phyloP scores from a whole-genome alignment of 2,113 vertebrate genomes.

The Dipodomys ordii region DNA sequence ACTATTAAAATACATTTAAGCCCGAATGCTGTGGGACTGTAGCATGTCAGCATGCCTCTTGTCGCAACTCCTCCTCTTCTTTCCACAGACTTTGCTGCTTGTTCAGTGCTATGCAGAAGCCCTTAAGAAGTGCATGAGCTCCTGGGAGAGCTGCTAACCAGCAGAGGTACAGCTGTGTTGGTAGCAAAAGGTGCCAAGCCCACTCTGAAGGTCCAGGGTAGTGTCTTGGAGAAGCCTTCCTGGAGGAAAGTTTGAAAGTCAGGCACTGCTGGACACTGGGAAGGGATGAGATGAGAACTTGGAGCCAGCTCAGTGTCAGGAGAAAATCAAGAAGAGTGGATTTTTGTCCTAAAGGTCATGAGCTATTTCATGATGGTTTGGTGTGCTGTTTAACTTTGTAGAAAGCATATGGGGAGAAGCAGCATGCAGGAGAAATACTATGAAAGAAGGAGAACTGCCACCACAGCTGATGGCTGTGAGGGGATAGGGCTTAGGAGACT shows the following conservation, averaged over 20 bases:
- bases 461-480: neutral
- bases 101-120: neutral
- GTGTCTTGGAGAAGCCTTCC: neutral
- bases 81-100: neutral
- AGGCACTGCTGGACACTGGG: neutral
- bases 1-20: neutral
- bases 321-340: neutral
- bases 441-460: neutral
- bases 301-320: neutral
- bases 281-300: neutral
- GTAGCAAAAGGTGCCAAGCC: neutral
- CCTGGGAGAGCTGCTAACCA: neutral
- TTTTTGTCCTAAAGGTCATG: neutral
- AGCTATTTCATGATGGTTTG: neutral
- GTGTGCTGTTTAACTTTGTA: neutral
- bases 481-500: neutral
- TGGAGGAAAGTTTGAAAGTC: neutral
- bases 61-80: accelerated
- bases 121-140: neutral
- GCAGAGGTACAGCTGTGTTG: neutral
- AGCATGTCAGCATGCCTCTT: neutral
- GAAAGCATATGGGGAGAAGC: neutral
- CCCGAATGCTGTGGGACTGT: neutral
- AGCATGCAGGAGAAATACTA: neutral
- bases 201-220: neutral